Evolutionary conservation across 2,888 invertebrate species (phyloP).

Genomic region (Rhagium mordax): DNA sequence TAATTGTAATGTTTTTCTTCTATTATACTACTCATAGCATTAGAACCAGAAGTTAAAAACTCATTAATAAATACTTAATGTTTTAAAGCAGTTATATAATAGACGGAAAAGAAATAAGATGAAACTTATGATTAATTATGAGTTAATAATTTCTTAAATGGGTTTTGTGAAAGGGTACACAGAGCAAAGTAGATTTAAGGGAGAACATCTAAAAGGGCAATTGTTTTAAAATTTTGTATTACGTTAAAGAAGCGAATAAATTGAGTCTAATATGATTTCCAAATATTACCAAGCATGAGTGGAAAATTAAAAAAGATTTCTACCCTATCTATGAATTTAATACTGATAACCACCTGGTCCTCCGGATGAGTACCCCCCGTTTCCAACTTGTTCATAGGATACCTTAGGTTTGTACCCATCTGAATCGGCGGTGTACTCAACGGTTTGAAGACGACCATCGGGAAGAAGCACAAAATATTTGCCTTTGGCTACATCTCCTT

Average conservation of each 20-base stretch:
- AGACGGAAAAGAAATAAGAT: neutral
- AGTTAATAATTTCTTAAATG: neutral
- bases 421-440: constrained; percentile 78
- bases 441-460: constrained; percentile 78
- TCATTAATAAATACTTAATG: neutral
- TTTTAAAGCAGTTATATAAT: neutral
- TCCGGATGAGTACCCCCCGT: constrained; percentile 57
- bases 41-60: neutral
- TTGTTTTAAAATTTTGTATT: no score
- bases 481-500: constrained; percentile 79
- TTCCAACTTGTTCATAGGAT: constrained; percentile 72
- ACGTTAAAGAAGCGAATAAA: neutral
- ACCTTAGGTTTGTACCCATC: constrained; percentile 79
- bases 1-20: neutral
- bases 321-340: constrained; percentile 44
- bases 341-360: constrained; percentile 62
- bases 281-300: constrained; percentile 26
- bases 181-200: no score
- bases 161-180: no score
- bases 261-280: constrained; percentile 1
- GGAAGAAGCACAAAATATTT: constrained; percentile 80
- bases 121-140: neutral
- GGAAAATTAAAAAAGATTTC: constrained; percentile 11
- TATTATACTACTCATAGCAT: neutral
- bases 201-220: no score